Evolutionary conservation across 2,797 vertebrate genomes (phyloP).

Genomic region (Luscinia luscinia): DNA sequence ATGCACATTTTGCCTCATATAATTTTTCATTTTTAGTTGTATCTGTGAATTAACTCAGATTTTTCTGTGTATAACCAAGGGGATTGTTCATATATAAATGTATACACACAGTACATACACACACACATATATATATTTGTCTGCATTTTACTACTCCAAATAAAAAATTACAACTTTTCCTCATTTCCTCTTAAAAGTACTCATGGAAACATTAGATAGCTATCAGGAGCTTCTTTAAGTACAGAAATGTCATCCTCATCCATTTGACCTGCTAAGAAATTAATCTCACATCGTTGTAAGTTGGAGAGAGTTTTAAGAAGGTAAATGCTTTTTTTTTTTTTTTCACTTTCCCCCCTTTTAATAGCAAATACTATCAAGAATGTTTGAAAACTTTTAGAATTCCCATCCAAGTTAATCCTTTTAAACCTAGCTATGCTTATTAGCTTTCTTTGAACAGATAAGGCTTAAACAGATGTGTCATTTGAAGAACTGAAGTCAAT

Average conservation of each 20-base stretch:
- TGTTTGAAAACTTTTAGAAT: constrained; percentile 76
- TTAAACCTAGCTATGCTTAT: constrained; percentile 78
- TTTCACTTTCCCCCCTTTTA: not conserved
- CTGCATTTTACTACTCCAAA: not conserved
- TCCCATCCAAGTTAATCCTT: constrained; percentile 76
- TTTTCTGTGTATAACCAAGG: not conserved
- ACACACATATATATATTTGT: not conserved
- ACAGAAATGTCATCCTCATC: constrained; percentile 38
- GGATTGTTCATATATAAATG: not conserved
- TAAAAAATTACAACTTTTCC: not conserved
- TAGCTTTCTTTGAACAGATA: constrained; percentile 78
- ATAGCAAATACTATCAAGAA: constrained; percentile 69
- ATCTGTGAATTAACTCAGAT: not conserved
- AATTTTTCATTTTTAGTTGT: not conserved
- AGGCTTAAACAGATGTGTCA: constrained; percentile 77
- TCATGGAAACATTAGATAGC: not conserved
- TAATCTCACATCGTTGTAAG: constrained; percentile 47
- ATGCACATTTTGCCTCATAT: not conserved
- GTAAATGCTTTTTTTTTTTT: constrained; percentile 31
- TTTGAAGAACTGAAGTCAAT: constrained; percentile 76
- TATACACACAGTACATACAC: too few species aligned
- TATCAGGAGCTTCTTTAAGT: constrained; percentile 39
- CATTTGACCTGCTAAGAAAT: constrained; percentile 53
- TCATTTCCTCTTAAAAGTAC: not conserved
- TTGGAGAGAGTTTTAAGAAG: constrained; percentile 67